A percentile compares a stretch with the other conserved stretches of the same genome.
phyloP scores from a whole-genome alignment of 2,888 invertebrate genomes.

The Zelleria hepariella region DNA sequence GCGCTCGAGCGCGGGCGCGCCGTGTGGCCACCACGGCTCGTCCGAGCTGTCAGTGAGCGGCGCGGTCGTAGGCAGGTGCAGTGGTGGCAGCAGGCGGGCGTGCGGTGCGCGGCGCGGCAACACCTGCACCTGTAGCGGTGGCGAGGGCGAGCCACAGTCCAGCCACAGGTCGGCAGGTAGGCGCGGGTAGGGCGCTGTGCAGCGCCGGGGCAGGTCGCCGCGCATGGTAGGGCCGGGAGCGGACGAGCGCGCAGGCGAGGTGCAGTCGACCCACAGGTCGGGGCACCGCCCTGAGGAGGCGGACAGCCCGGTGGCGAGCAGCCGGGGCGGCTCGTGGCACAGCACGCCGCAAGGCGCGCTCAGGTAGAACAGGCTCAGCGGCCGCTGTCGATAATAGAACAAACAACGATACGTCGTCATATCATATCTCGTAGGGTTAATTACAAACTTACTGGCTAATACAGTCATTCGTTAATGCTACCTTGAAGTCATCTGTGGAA shows the following conservation, averaged over 20 bases:
- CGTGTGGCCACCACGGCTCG: background rate
- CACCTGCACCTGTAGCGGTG: background rate
- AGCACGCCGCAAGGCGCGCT: constrained; percentile 70
- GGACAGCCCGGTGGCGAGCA: constrained; percentile 21
- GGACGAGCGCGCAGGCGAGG: constrained; percentile 28
- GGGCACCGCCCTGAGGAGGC: background rate
- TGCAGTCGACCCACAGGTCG: constrained; percentile 12
- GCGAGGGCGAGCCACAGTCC: background rate
- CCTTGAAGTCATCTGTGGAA: constrained; percentile 61
- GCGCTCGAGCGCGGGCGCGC: constrained; percentile 6
- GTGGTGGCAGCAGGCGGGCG: constrained; percentile 20
- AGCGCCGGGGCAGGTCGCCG: constrained; percentile 19
- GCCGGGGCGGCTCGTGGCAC: constrained; percentile 56
- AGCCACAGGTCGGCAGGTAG: background rate
- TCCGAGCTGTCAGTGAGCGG: constrained; percentile 9
- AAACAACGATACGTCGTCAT: no score
- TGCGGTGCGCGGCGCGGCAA: constrained; percentile 4
- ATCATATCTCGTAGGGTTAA: no score
- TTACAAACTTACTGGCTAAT: no score
- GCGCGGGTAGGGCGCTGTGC: constrained; percentile 11
- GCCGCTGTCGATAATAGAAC: no score
- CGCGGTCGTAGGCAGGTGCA: constrained; percentile 26
- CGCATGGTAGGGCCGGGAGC: constrained; percentile 27
- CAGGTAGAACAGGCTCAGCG: constrained; percentile 71
- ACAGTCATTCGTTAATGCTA: no score